Conservation (phyloP, 2,888 invertebrate genomes). For the Anagyrus pseudococci region DNA sequence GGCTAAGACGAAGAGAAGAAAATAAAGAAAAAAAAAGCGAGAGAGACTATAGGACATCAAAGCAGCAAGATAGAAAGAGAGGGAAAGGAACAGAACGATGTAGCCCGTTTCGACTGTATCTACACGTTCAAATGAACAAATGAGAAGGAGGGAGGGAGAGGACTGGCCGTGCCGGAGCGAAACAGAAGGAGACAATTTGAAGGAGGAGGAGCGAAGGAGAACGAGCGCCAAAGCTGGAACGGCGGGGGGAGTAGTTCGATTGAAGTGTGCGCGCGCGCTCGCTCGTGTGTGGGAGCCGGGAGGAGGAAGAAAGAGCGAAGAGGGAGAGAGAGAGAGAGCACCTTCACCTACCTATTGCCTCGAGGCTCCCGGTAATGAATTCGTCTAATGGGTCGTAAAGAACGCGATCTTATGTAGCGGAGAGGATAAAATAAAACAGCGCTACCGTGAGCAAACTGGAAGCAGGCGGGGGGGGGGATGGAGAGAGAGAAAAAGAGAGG, state of each 20-base stretch:
- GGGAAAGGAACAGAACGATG: background rate
- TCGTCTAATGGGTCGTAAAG: conserved; percentile 63
- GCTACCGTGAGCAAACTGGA: conserved; percentile 59
- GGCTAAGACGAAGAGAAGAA: too few species aligned
- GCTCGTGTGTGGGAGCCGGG: conserved; percentile 21
- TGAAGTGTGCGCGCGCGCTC: conserved; percentile 8
- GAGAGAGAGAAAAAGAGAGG: conserved; percentile 27
- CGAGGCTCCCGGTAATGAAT: conserved; percentile 58
- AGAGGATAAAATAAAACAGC: conserved; percentile 60
- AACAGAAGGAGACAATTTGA: conserved; percentile 30
- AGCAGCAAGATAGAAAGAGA: background rate
- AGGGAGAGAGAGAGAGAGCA: conserved; percentile 42
- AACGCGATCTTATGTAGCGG: conserved; percentile 62
- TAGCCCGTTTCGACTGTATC: conserved; percentile 9
- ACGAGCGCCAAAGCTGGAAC: conserved; percentile 7
- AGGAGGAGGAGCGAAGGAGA: conserved; percentile 13
- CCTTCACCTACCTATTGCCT: conserved; percentile 54
- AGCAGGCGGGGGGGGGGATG: too few species aligned
- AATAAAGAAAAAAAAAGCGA: conserved; percentile 10
- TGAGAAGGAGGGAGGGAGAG: conserved; percentile 38
- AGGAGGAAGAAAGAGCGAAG: conserved; percentile 36
- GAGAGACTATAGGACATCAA: background rate
- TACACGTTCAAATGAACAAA: conserved; percentile 32
- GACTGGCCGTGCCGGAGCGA: too few species aligned
- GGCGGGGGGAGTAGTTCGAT: conserved; percentile 8